Conservation (phyloP, 2,797 vertebrate genomes). For the Pogoniulus pusillus region DNA sequence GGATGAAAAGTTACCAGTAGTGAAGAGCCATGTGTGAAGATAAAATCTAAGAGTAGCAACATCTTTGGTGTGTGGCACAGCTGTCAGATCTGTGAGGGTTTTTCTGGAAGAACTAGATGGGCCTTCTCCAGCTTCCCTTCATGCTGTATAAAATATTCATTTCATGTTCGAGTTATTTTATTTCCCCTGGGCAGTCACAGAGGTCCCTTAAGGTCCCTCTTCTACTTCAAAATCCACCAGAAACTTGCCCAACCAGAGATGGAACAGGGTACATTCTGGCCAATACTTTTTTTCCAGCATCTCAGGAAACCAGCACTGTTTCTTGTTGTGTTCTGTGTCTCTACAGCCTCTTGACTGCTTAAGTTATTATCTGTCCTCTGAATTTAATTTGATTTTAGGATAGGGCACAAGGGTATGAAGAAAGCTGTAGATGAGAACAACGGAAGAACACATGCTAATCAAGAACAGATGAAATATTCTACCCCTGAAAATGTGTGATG, state of each 20-base stretch:
- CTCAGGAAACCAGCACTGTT: not conserved
- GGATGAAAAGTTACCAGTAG: not conserved
- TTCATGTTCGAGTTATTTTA: not conserved
- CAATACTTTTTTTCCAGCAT: not conserved
- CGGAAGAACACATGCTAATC: not conserved
- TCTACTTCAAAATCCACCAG: not conserved
- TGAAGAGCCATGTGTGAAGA: not conserved
- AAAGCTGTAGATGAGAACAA: not conserved
- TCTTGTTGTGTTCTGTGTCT: not conserved
- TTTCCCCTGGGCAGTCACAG: not conserved
- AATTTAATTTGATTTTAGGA: not conserved
- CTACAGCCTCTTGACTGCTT: not conserved
- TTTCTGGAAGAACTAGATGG: constrained; percentile 10
- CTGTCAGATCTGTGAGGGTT: not conserved
- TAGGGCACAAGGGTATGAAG: not conserved
- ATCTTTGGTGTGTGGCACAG: not conserved
- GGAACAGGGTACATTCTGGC: not conserved
- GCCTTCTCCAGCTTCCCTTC: constrained; percentile 20
- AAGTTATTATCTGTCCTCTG: not conserved
- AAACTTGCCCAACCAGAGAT: not conserved
- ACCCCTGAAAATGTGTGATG: not conserved
- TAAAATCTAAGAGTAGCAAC: not conserved
- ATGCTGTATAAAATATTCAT: not conserved
- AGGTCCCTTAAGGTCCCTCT: not conserved
- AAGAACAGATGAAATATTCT: not conserved